Evolutionary conservation across 2,797 vertebrate species (phyloP).

Genomic region (Steatocranus sp.): DNA sequence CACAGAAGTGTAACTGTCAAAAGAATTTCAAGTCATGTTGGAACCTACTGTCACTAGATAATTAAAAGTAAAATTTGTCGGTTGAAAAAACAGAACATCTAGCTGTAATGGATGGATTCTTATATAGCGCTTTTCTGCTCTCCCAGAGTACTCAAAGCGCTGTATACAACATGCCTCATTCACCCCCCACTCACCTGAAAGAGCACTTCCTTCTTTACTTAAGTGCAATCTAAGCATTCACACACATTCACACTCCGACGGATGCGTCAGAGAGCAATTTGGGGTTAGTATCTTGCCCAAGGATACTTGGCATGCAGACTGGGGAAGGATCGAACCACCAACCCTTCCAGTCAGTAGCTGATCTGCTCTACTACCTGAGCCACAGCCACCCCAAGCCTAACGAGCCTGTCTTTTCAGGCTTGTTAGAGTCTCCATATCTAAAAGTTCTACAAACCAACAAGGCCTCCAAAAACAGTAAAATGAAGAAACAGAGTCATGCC

Average conservation of each 20-base stretch:
- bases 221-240: background rate
- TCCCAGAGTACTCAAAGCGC: background rate
- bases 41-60: background rate
- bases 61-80: fast-evolving
- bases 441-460: background rate
- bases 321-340: background rate
- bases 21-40: background rate
- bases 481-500: background rate
- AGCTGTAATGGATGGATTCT: background rate
- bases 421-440: background rate
- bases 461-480: fast-evolving
- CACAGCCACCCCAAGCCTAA: background rate
- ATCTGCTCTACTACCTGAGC: background rate
- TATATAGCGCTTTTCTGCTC: fast-evolving
- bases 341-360: fast-evolving
- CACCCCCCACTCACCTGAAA: fast-evolving
- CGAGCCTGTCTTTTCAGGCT: background rate
- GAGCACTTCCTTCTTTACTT: background rate
- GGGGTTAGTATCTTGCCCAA: background rate
- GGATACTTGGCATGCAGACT: background rate
- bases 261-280: fast-evolving
- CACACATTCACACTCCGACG: background rate
- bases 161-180: background rate
- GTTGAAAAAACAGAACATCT: background rate
- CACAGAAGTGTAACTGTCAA: background rate